Percentiles rank a stretch among this genome's conserved stretches.
These are phyloP conservation scores for Sceloporus undulatus DNA, from an alignment of 2,113 vertebrate species.

Conservation along the genomic window DNA sequence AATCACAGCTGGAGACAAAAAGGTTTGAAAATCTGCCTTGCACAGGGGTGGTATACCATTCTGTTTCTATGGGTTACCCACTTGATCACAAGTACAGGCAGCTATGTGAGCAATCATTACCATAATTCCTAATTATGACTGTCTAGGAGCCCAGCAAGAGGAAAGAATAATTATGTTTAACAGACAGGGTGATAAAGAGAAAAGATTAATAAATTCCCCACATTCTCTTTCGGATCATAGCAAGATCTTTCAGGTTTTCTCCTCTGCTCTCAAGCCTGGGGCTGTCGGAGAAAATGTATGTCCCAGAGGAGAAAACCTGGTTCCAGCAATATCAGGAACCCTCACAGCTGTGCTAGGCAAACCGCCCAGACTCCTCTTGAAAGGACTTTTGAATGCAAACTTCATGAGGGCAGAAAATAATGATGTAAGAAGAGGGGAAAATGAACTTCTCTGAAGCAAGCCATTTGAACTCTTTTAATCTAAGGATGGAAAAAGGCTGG, in stretches of 20 bases:
- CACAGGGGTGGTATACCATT: conserved; percentile 9
- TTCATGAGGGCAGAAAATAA: conserved; percentile 14
- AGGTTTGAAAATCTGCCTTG: conserved; percentile 17
- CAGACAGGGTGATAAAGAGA: conserved; percentile 67
- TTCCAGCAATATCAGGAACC: conserved; percentile 32
- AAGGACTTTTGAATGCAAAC: conserved; percentile 39
- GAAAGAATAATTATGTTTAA: conserved; percentile 74
- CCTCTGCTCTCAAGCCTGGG: conserved; percentile 31
- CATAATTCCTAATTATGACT: conserved; percentile 78
- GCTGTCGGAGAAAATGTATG: conserved; percentile 48
- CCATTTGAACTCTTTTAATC: conserved; percentile 1
- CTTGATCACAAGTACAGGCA: conserved; percentile 35
- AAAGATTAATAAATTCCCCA: conserved; percentile 68
- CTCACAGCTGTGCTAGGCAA: conserved; percentile 41
- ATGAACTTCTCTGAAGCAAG: conserved; percentile 30
- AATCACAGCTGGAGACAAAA: neutral
- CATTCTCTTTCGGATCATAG: neutral
- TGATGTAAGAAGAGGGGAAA: conserved; percentile 15
- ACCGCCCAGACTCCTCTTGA: conserved; percentile 22
- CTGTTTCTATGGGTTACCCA: conserved; percentile 11
- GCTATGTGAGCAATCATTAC: conserved; percentile 66
- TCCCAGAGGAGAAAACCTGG: conserved; percentile 28
- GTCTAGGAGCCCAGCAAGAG: conserved; percentile 71
- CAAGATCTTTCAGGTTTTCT: conserved; percentile 52
- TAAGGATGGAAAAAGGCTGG: neutral